phyloP scores from a whole-genome alignment of 2,113 vertebrate species.

The Charina bottae region DNA sequence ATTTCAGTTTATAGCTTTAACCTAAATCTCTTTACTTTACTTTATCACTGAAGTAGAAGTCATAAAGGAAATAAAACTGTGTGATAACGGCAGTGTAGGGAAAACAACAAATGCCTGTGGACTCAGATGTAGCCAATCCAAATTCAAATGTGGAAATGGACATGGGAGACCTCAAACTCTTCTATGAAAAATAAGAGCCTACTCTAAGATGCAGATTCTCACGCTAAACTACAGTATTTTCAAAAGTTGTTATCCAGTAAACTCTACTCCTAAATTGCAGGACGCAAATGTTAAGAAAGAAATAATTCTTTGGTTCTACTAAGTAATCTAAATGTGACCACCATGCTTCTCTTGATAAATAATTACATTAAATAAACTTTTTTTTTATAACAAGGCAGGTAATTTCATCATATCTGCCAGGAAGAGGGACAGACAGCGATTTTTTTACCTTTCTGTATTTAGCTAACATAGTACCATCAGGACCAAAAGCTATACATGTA shows the following conservation, averaged over 20 bases:
- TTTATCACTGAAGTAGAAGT: neutral
- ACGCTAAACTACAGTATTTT: neutral
- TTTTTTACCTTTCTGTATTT: slow-evolving; percentile 91
- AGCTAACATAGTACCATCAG: slow-evolving; percentile 86
- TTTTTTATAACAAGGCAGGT: neutral
- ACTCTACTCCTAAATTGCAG: neutral
- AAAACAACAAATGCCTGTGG: neutral
- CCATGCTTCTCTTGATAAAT: neutral
- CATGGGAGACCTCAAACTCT: neutral
- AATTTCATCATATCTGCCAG: neutral
- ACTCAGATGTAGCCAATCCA: neutral
- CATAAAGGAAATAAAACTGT: neutral
- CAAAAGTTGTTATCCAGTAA: neutral
- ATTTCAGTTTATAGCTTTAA: neutral
- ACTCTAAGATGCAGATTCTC: neutral
- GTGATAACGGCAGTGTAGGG: neutral
- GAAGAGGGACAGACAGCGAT: neutral
- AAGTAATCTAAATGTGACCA: neutral
- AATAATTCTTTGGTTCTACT: neutral
- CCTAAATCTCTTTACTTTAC: neutral
- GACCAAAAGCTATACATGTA: slow-evolving; percentile 89
- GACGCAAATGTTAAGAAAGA: neutral
- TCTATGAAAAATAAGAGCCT: neutral
- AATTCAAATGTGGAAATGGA: neutral
- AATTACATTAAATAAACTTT: neutral